Base-by-base conservation (phyloP, 2,888 invertebrate species). In the Sphecodes monilicornis region DNA sequence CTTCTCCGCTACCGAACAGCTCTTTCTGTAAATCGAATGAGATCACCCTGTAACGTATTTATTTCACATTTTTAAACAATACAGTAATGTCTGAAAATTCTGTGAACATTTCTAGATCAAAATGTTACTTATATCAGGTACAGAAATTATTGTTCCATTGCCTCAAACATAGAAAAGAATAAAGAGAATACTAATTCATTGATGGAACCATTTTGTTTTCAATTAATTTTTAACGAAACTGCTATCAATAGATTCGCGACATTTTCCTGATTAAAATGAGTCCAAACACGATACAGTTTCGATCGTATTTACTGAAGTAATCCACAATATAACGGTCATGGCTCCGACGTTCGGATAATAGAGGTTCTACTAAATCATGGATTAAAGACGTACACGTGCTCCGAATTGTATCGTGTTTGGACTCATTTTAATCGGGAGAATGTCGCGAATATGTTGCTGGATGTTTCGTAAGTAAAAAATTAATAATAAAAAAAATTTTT, bases 21-120 rank as follows among this genome's bases (percentile, higher is more conserved):
- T 98, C 98, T 96, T 97, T 97, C 98, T 98, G 96, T 78, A 96
- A 96, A 86, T n/a, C 46, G 32, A 60, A 81, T 2, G 41, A 13
- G 57, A 16, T 32, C n/a, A 43, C n/a, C 32, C 41, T 8, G 29
- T 70, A n/a, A n/a, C 22, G 3, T 3, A n/a, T 54, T 54, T 54
- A n/a, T n/a, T n/a, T n/a, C 10, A 11, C n/a, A n/a, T 11, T 54
- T 54, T 11, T n/a, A 54, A 54, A 10, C n/a, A 11, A n/a, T 54
- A 11, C n/a, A 10, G 3, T 50, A 8, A 50, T 22, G 50, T 22
- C 0, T n/a, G 54, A n/a, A 54, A 54, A 22, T 50, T 11, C 54
- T 54, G 10, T 2, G 54, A n/a, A n/a, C 22, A 8, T 10, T 50
- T 50, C n/a, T 50, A 3, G 3, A 50, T 3, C 54, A n/a, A n/a